A percentile compares a stretch with the other conserved stretches of the same genome.
Conservation (phyloP, 2,888 invertebrate genomes). For the Megalurothrips usitatus region DNA sequence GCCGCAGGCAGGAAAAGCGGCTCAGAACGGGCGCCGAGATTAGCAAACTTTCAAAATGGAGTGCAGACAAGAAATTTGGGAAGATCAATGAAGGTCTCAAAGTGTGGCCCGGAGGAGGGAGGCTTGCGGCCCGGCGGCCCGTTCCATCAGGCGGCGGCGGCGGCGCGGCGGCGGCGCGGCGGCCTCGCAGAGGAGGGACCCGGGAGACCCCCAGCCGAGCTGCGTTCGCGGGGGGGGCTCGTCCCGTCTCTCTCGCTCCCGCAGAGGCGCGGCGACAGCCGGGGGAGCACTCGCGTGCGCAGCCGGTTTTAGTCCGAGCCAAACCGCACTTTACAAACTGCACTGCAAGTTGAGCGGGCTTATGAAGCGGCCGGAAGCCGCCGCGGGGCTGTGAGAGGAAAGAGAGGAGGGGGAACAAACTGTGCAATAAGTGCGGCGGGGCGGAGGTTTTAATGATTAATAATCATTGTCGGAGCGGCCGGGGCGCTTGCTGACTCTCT, state of each 20-base stretch:
- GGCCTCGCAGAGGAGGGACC: not conserved
- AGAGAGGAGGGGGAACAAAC: no score
- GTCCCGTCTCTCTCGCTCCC: no score
- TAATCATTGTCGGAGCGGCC: not conserved
- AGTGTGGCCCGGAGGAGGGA: no score
- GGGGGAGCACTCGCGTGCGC: no score
- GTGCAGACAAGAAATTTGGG: not conserved
- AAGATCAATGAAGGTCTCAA: not conserved
- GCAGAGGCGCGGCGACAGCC: no score
- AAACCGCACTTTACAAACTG: not conserved
- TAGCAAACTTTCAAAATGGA: conserved; percentile 11
- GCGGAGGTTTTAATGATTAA: not conserved
- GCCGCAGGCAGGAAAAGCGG: not conserved
- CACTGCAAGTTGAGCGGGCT: conserved; percentile 6
- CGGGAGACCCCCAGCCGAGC: no score
- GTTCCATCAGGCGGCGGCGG: not conserved
- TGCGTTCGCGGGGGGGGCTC: no score
- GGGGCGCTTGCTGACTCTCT: no score
- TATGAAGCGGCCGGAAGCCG: not conserved
- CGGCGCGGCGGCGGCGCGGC: not conserved
- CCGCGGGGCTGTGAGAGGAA: no score
- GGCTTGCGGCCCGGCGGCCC: no score
- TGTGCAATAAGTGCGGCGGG: not conserved
- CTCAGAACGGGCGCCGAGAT: not conserved
- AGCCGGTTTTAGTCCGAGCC: no score